Evolutionary conservation across 2,113 vertebrate genomes (phyloP), one percentile per base, ranked within the genome.

Genomic region (Kryptolebias marmoratus): DNA sequence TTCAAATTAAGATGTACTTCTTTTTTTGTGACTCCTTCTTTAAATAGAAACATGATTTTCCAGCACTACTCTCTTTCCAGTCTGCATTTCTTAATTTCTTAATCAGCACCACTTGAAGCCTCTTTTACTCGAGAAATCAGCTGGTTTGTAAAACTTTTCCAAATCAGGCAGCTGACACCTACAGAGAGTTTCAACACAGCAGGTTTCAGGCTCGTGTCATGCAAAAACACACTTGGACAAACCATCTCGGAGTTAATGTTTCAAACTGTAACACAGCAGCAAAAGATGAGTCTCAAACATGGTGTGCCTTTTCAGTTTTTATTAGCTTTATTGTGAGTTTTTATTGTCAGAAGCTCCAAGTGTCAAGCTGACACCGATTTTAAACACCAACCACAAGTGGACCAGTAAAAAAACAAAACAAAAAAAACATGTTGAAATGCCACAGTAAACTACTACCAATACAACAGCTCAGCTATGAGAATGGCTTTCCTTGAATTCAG

Each of bases 31-130:
- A 2, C 39, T 52, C 39, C 14, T 53, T 27, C 56, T 44, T 70
- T 52, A 70, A 31, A 59, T 11, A 59, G 30, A 39, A 27, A 59
- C 27, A 61, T 31, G 30, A 44, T 42, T 61, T 60, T 53, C 27
- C 42, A 12, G 31, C 0, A 31, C 27, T 61, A 22, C 32, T 58
- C 10, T 4, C 45, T 49, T 52, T n/a, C 56, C 9, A 5, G 48
- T 52, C 27, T 28, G 7, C 39, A 54, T 7, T 0, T 45, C 49
- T 36, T 18, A 39, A 12, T 55, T 44, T 16, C 12, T 47, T 62
- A 62, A 73, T 80, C 67, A 67, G 8, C 57, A 68, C 47, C 30
- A 55, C 59, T 63, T 77, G 64, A 39, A 71, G 32, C 36, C 32
- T 1, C 58, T n/a, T 18, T 32, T 65, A 45, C 49, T 30, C 0